These are phyloP conservation scores for Apamea anceps DNA, from an alignment of 2,888 invertebrate species.

Conservation along the genomic window DNA sequence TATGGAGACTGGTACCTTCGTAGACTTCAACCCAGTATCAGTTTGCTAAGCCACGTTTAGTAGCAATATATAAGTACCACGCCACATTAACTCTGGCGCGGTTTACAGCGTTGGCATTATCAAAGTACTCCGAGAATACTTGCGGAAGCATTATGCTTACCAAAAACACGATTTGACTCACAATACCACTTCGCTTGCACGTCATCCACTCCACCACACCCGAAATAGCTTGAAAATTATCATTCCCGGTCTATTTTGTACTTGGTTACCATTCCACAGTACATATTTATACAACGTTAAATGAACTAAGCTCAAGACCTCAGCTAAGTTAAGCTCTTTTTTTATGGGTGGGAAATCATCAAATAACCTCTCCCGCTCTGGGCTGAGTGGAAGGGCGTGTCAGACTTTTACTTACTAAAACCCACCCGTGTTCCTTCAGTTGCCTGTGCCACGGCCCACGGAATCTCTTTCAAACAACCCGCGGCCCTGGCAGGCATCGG, in stretches of 20 bases:
- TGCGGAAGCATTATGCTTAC: slow-evolving; percentile 58
- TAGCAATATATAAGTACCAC: slow-evolving; percentile 9
- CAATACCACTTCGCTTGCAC: slow-evolving; percentile 48
- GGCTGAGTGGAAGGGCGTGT: too few species aligned
- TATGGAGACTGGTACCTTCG: neutral
- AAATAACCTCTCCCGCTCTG: too few species aligned
- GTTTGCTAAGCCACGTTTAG: neutral
- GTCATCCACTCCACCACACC: slow-evolving; percentile 51
- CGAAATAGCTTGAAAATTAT: slow-evolving; percentile 54
- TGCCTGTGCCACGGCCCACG: too few species aligned
- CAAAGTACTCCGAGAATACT: slow-evolving; percentile 62
- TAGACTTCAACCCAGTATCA: neutral
- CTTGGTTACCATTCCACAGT: neutral
- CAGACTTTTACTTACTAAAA: too few species aligned
- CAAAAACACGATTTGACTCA: slow-evolving; percentile 59
- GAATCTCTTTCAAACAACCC: too few species aligned
- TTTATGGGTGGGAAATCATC: too few species aligned
- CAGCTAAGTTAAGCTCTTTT: too few species aligned
- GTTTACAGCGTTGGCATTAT: slow-evolving; percentile 52
- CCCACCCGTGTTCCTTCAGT: too few species aligned
- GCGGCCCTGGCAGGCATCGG: too few species aligned
- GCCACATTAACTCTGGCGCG: slow-evolving; percentile 23
- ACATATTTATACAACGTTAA: neutral
- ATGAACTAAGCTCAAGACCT: neutral
- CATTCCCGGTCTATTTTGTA: slow-evolving; percentile 33